Evolutionary conservation across 1,140 invertebrate species (phyloP), one percentile per base, ranked within the genome.

Genomic region (Galleria mellonella): DNA sequence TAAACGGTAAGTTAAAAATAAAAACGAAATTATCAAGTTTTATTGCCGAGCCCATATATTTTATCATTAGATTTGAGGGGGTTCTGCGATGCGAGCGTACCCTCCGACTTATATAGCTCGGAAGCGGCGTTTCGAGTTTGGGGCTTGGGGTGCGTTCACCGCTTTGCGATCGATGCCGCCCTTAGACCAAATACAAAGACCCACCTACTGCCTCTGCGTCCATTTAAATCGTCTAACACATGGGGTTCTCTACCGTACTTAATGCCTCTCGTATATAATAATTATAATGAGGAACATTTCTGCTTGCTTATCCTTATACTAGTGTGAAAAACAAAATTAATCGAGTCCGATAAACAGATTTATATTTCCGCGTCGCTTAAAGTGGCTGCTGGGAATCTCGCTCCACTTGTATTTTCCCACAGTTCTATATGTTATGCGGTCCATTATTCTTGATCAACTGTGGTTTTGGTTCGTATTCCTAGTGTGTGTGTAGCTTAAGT

Each of bases 61-160:
- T 62, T 67, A 48, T 64, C 57, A 66, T 55, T 56, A 60, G 51
- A 50, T 63, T 60, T 65, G 42, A 60, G 62, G 51, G 62, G 60
- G 57, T 54, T 58, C 62, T 60, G 59, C 46, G 56, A 53, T 47
- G 17, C 17, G 46, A 53, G 53, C 55, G 55, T 46, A 46, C 54
- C 43, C 51, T 23, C 17, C 17, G 17, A 23, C 17, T 23, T 23
- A 23, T 43, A 15, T 37, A 37, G 72, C 42, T 35, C 52, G 64
- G 67, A 62, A 62, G 66, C 65, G 62, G 49, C 58, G 65, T 52
- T 56, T 41, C 41, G 56, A 62, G 68, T 71, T 73, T 66, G 62
- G 77, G 74, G 68, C 69, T 73, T 66, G 62, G 77, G 74, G 72
- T 75, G 65, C 69, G 74, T 77, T 77, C 70, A 71, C 70, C 74